Evolutionary conservation across 2,888 invertebrate species (phyloP), one percentile per base, ranked within the genome.

Genomic region (Tenodera sinensis): DNA sequence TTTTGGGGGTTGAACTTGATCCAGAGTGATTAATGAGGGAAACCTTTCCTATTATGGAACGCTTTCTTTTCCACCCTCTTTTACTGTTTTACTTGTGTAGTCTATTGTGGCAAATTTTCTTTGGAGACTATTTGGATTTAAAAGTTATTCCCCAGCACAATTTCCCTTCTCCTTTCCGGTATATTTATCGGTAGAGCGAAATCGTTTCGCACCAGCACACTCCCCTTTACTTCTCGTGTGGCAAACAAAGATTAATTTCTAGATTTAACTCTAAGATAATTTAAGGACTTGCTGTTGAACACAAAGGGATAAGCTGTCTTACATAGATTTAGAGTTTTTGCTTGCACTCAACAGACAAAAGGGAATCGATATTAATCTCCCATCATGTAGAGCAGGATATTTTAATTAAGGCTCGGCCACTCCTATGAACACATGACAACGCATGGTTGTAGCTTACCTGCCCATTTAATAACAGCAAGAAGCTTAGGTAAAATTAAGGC

Each of bases 61-160:
- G 25, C 54, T 71, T 71, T 71, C 54, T 71, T 71, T 71, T 71
- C 54, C 54, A 71, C 54, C 54, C 54, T 71, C 54, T 71, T 71
- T 71, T 71, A 71, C 54, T 71, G 54, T 71, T 71, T 71, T 71
- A 71, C 54, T 71, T 71, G 54, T 47, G 47, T 27, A 85, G 34
- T 85, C 85, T 47, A 42, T 85, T 47, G 85, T 27, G 85, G 47
- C 47, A 85, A 85, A 71, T 71, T 85, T 85, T 85, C 85, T 85
- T 85, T 15, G 4, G 47, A 85, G 54, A 71, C 54, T 85, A 85
- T 27, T 54, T 28, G 85, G 84, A 28, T 28, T 85, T 85, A 28
- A 85, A 47, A n/a, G 25, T 27, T 28, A 71, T 71, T 71, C 15
- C 54, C 54, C 54, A 20, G 54, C 54, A 71, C 20, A 71, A 71